Conservation (phyloP, 35 echinoderm and acorn worm species). For the Diadema setosum region DNA sequence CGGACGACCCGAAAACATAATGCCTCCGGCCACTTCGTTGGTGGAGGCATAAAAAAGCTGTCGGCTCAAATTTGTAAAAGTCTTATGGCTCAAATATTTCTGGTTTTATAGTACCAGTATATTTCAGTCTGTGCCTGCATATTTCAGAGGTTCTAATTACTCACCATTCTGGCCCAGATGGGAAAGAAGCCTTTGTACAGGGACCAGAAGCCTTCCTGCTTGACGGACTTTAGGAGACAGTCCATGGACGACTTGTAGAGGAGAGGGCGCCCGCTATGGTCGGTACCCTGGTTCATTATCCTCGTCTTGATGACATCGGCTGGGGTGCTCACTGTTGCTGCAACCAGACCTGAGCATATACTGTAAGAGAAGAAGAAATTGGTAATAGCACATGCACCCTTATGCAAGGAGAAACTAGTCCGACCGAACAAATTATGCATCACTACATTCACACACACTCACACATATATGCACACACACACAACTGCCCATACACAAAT, state of each 20-base stretch:
- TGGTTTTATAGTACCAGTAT: no score
- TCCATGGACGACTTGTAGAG: conserved; percentile 95
- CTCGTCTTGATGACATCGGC: conserved; percentile 95
- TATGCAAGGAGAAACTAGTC: no score
- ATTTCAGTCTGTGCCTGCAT: no score
- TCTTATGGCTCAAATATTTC: no score
- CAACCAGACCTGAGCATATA: conserved; percentile 78
- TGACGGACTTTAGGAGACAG: conserved; percentile 81
- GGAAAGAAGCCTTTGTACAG: conserved; percentile 96
- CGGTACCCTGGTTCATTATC: conserved; percentile 93
- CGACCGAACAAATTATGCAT: neutral
- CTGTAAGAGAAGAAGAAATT: neutral
- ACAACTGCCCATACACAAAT: neutral
- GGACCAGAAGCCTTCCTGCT: conserved; percentile 79
- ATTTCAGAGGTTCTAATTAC: neutral
- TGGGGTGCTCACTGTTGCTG: conserved; percentile 87
- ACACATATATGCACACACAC: neutral
- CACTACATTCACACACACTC: neutral
- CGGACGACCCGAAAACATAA: no score
- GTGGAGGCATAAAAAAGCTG: no score
- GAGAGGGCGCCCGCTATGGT: conserved; percentile 47
- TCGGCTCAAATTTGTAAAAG: no score
- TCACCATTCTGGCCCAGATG: conserved; percentile 97
- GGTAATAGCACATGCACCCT: neutral
- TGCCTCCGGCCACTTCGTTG: no score